Evolutionary conservation across 2,113 vertebrate species (phyloP), one percentile per base, ranked within the genome.

Genomic region (Tachycineta bicolor): DNA sequence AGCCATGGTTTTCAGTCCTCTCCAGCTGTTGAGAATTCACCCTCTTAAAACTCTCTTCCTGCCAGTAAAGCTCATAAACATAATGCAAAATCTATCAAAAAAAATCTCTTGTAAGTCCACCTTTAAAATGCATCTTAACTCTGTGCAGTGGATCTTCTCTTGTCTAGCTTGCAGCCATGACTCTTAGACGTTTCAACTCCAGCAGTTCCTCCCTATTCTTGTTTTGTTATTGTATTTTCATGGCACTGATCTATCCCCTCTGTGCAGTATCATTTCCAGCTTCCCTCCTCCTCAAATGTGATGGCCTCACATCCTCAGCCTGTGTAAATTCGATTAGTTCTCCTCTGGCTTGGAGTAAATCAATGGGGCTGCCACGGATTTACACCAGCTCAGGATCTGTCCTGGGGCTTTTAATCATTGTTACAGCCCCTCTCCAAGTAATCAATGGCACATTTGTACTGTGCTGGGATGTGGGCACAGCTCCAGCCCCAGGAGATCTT

Each of bases 301-400:
- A 74, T 88, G 64, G 81, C 23, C 78, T 85, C 59, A 44, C 59
- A 43, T 84, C 53, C 83, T 80, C 69, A 94, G 78, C 80, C 69
- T 55, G 56, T 64, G 69, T 86, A 78, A 95, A 95, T 88, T 80
- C 64, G n/a, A 80, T 93, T 77, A 83, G 31, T 41, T 94, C 71
- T 90, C 60, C 85, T 78, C 68, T 46, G 64, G 52, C 92, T 88
- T 6, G 10, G 67, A 91, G 93, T 89, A 76, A 96, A 94, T 94
- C 94, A 93, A 3, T 94, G 84, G 70, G 34, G 33, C 43, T 86
- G 56, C 59, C 1, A 1, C 26, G 69, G 82, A 81, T 96, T 90
- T 94, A 83, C 93, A 83, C 78, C 93, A 88, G 87, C 63, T 90
- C 71, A 78, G 93, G 69, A 93, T 96, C 92, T 78, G 8, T 71